Evolutionary conservation across 1,140 invertebrate genomes (phyloP).

Genomic region (Phthorimaea operculella): DNA sequence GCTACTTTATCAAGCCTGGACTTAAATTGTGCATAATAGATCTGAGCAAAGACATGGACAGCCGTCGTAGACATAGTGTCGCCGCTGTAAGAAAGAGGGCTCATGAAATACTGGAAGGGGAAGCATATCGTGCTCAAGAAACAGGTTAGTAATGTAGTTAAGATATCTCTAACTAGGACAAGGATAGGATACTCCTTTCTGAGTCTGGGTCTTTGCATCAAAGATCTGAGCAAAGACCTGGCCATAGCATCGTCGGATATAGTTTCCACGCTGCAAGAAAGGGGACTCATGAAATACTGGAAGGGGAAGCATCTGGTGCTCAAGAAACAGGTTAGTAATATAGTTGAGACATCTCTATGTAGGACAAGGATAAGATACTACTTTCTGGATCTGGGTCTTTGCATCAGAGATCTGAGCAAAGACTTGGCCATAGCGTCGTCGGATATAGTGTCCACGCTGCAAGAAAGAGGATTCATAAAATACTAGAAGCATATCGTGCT

Average conservation of each 20-base stretch:
- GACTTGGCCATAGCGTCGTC: slow-evolving; percentile 97
- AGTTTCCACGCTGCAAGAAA: slow-evolving; percentile 95
- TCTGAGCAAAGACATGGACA: slow-evolving; percentile 91
- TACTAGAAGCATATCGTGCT: slow-evolving; percentile 99
- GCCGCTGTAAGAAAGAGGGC: slow-evolving; percentile 94
- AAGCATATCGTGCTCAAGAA: slow-evolving; percentile 97
- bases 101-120: slow-evolving; percentile 99
- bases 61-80: slow-evolving; percentile 97
- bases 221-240: slow-evolving; percentile 91
- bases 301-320: slow-evolving; percentile 98
- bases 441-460: slow-evolving; percentile 97
- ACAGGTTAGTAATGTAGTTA: slow-evolving; percentile 83
- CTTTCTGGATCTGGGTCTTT: too few relatives aligned
- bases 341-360: too few relatives aligned
- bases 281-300: slow-evolving; percentile 99
- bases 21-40: slow-evolving; percentile 93
- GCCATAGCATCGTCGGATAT: slow-evolving; percentile 98
- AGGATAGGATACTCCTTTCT: too few relatives aligned
- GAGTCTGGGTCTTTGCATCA: too few relatives aligned
- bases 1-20: too few relatives aligned
- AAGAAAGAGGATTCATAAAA: slow-evolving; percentile 96
- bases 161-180: too few relatives aligned
- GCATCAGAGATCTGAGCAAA: slow-evolving; percentile 86
- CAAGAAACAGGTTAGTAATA: slow-evolving; percentile 84
- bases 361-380: too few relatives aligned